Evolutionary conservation across 2,797 vertebrate genomes (phyloP).

Genomic region (Neomorphus geoffroyi): DNA sequence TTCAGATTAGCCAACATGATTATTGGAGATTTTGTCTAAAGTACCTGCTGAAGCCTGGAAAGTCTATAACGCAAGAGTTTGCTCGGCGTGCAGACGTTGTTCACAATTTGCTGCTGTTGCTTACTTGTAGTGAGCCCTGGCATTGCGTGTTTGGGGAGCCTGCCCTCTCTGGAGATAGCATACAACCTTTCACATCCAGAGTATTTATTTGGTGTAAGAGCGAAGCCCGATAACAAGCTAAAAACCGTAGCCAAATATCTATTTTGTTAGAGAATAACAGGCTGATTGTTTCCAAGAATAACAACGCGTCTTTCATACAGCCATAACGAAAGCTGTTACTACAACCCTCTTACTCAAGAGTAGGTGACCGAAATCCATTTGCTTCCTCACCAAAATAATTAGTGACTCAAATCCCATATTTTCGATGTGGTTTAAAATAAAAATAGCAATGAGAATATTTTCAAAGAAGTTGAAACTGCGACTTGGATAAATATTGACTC

Average conservation of each 20-base stretch:
- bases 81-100: not conserved
- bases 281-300: slow-evolving; percentile 67
- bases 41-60: not conserved
- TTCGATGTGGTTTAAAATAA: slow-evolving; percentile 33
- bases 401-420: not conserved
- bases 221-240: slow-evolving; percentile 57
- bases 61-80: not conserved
- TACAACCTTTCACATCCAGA: slow-evolving; percentile 44
- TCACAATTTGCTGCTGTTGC: not conserved
- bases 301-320: slow-evolving; percentile 61
- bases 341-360: slow-evolving; percentile 53
- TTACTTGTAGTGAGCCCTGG: slow-evolving; percentile 5
- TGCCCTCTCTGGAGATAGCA: not conserved
- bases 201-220: slow-evolving; percentile 51
- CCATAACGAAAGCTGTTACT: slow-evolving; percentile 58
- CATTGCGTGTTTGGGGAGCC: not conserved
- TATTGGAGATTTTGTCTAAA: not conserved
- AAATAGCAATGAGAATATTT: not conserved
- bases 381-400: slow-evolving; percentile 33
- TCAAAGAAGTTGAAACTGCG: not conserved
- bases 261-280: slow-evolving; percentile 61
- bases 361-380: slow-evolving; percentile 38
- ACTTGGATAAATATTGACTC: not conserved
- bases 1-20: not conserved
- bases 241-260: slow-evolving; percentile 70